A percentile compares a stretch with the other conserved stretches of the same genome.
Conservation (phyloP, 1,140 invertebrate species). For the Anoplophora glabripennis region DNA sequence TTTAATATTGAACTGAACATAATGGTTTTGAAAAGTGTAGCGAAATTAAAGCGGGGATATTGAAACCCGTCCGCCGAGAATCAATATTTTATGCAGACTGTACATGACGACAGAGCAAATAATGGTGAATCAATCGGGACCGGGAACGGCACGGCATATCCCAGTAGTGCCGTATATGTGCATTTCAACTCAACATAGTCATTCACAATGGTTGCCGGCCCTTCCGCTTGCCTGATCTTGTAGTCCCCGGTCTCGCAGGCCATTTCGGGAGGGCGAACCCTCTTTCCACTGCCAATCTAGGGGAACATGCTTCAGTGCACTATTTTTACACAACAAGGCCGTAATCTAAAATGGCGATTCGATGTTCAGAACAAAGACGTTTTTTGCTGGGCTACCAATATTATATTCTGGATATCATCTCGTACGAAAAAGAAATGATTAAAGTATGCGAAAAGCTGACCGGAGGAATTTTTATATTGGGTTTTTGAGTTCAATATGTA, state of each 20-base stretch:
- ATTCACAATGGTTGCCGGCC: slow-evolving; percentile 32
- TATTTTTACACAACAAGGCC: slow-evolving; percentile 41
- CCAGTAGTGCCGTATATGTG: slow-evolving; percentile 9
- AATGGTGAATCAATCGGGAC: no score
- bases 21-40: no score
- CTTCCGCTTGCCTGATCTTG: slow-evolving; percentile 33
- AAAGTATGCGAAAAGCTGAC: no score
- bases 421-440: no score
- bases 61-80: no score
- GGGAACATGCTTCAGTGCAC: slow-evolving; percentile 42
- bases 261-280: slow-evolving; percentile 24
- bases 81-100: no score
- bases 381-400: slow-evolving; percentile 8
- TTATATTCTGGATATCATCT: background rate
- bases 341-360: slow-evolving; percentile 40
- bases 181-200: slow-evolving; percentile 18
- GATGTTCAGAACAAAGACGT: slow-evolving; percentile 12
- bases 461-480: no score
- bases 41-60: no score
- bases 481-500: no score
- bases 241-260: slow-evolving; percentile 17
- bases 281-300: slow-evolving; percentile 40
- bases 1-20: no score
- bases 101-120: no score
- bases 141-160: no score